Conservation (phyloP, 64 coral and sea anemone genomes). For the Actinia equina region DNA sequence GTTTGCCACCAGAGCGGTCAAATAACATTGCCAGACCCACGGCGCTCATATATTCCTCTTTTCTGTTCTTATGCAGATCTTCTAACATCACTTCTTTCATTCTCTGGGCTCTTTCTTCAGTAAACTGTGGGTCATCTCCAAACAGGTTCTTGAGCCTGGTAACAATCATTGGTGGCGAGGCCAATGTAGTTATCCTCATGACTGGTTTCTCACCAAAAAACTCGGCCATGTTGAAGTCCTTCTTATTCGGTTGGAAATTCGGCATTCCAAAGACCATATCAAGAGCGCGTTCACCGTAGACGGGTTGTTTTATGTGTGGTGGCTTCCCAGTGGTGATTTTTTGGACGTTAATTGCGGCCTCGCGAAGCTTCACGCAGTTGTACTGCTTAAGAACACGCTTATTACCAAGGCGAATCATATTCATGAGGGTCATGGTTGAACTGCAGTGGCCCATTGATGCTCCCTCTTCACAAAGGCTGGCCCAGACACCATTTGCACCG, state of each 20-base stretch:
- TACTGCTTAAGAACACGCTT: constrained; percentile 55
- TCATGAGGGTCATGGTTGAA: constrained; percentile 71
- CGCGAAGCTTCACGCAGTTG: constrained; percentile 43
- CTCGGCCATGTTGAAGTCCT: constrained; percentile 57
- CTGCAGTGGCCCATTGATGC: constrained; percentile 67
- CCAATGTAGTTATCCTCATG: constrained; percentile 73
- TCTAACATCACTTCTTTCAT: constrained; percentile 70
- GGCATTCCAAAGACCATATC: constrained; percentile 73
- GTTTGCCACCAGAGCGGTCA: constrained; percentile 63
- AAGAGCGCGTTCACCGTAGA: constrained; percentile 71
- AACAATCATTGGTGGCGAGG: constrained; percentile 55
- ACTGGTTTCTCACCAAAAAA: constrained; percentile 76
- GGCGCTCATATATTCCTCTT: constrained; percentile 74
- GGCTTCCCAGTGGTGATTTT: constrained; percentile 30
- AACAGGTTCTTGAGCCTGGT: constrained; percentile 42
- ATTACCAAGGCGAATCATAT: constrained; percentile 73
- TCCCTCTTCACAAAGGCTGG: constrained; percentile 61
- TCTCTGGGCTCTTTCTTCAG: constrained; percentile 45
- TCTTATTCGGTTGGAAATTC: constrained; percentile 38
- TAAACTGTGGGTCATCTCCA: constrained; percentile 70
- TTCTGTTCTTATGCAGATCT: constrained; percentile 69
- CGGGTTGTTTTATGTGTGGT: constrained; percentile 50
- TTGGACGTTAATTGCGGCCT: constrained; percentile 46
- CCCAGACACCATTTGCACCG: constrained; percentile 81
- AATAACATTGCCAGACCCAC: constrained; percentile 59